phyloP scores from a whole-genome alignment of 1,140 invertebrate species.

The Atta cephalotes region DNA sequence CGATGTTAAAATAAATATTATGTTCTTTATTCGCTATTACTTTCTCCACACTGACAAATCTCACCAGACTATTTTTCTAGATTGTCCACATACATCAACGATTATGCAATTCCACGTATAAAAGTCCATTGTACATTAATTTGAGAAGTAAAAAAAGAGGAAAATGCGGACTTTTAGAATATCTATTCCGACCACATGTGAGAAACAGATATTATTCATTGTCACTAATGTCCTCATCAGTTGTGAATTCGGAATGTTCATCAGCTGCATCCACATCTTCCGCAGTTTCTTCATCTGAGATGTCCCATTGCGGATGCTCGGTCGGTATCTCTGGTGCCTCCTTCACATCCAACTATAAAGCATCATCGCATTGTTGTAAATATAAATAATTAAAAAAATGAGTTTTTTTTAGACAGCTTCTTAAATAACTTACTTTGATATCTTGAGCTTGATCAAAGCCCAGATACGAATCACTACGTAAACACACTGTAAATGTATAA shows the following conservation, averaged over 20 bases:
- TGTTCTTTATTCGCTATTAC: conserved; percentile 81
- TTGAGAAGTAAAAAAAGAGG: conserved; percentile 75
- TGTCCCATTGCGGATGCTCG: conserved; percentile 98
- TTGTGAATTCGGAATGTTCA: conserved; percentile 91
- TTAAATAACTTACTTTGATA: conserved; percentile 90
- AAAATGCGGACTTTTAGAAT: conserved; percentile 67
- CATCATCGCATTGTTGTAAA: conserved; percentile 29
- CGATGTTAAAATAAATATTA: conserved; percentile 86
- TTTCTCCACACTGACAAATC: conserved; percentile 75
- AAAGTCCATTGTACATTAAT: conserved; percentile 75
- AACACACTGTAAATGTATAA: conserved; percentile 97
- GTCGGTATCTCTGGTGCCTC: conserved; percentile 96
- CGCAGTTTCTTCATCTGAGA: conserved; percentile 97
- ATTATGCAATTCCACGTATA: conserved; percentile 76
- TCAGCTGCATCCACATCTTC: conserved; percentile 90
- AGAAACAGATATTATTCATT: conserved; percentile 83
- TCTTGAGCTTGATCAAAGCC: conserved; percentile 96
- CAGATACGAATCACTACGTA: conserved; percentile 97
- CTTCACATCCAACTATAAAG: conserved; percentile 95
- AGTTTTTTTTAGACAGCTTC: neutral
- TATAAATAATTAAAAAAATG: neutral
- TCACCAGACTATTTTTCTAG: conserved; percentile 73
- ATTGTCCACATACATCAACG: conserved; percentile 76
- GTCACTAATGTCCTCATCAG: conserved; percentile 90
- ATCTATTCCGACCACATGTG: conserved; percentile 59